A percentile compares a stretch with the other conserved stretches of the same genome.
These are phyloP conservation scores for Bibio marci DNA, from an alignment of 2,888 invertebrate species.

Conservation along the genomic window DNA sequence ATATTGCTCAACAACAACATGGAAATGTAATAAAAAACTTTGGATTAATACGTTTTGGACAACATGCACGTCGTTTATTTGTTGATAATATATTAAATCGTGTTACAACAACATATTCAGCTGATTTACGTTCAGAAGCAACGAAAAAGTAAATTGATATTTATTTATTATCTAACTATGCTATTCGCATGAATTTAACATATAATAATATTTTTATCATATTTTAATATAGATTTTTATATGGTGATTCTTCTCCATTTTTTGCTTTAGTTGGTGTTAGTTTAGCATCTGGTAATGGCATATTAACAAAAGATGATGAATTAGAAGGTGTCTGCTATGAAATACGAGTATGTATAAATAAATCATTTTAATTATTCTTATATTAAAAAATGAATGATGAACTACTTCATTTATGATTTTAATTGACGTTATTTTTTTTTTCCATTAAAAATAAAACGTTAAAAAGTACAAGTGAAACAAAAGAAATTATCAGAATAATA, in stretches of 20 bases:
- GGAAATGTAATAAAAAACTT: conserved; percentile 6
- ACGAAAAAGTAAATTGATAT: conserved; percentile 32
- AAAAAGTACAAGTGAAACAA: too few species aligned
- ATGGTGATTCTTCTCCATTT: conserved; percentile 54
- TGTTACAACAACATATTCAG: conserved; percentile 46
- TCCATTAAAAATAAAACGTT: too few species aligned
- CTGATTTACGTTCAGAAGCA: conserved; percentile 41
- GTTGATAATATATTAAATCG: conserved; percentile 51
- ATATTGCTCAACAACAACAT: conserved; percentile 7
- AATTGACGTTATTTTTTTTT: too few species aligned
- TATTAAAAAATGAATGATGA: neutral
- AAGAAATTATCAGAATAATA: too few species aligned
- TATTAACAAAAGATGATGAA: conserved; percentile 59
- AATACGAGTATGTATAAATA: conserved; percentile 46
- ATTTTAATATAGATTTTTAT: conserved; percentile 31
- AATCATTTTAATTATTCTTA: neutral
- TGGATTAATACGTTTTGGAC: conserved; percentile 35
- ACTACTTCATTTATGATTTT: neutral
- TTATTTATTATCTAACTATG: neutral
- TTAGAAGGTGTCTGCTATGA: conserved; percentile 62
- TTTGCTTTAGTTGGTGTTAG: conserved; percentile 59
- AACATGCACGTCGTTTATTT: conserved; percentile 46
- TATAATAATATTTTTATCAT: neutral
- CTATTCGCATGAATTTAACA: neutral
- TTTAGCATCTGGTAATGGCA: conserved; percentile 52